Base-by-base conservation (phyloP, 2,113 vertebrate species). In the Laticauda colubrina region DNA sequence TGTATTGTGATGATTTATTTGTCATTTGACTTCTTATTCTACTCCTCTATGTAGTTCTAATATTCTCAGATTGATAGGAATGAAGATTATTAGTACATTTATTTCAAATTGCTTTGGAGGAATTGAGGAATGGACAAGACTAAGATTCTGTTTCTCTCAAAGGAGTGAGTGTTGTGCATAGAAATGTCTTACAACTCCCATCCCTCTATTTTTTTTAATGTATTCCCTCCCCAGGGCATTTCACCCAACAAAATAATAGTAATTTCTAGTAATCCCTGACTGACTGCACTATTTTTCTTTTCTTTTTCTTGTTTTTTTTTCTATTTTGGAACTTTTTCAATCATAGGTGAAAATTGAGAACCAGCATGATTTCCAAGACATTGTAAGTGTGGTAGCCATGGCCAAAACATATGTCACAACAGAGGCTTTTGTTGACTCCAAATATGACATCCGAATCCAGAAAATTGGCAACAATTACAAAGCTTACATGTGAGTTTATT, bases 401-500 rank as follows among this genome's bases (percentile, higher is more conserved):
- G 98, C 99, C 51, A 98, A 98, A 95, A 99, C 99, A 12, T 99
- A 99, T 0, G 98, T 98, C 94, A 99, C 99, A 89, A 97, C 98
- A 0, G 99, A 99, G 97, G 98, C 98, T 0, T 99, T 98, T 96
- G 97, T 99, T 0, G 98, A 98, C 95, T 99, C 99, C 98, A 99
- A 99, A 94, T 99, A 99, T 0, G 99, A 99, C 97, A 99, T 99
- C 95, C 98, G 98, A 94, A 98, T 99, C 97, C 99, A 99, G 98
- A 99, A 99, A 97, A 99, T 99, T 0, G 99, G 99, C 90, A 98
- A 51, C 98, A 99, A 99, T 98, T 99, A 99, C 98, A 99, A 99
- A 97, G 99, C 99, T 6, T 99, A 99, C 98, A 99, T 99, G 99
- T 99, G 97, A 99, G 98, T 97, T 92, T 1, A 0, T 81, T 26